phyloP scores from a whole-genome alignment of 2,797 vertebrate species.

The Champsocephalus esox region DNA sequence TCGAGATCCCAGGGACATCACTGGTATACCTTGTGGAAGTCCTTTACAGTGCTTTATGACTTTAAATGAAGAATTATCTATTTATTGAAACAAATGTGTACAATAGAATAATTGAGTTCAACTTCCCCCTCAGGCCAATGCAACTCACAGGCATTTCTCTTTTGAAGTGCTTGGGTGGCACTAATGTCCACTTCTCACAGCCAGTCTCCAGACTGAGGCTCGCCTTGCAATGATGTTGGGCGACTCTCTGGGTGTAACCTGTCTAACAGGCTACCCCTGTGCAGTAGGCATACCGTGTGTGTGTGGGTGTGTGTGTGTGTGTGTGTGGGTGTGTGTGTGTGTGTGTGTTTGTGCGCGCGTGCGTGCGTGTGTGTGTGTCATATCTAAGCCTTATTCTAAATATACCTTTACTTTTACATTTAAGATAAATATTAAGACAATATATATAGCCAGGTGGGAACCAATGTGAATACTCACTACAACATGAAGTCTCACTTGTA shows the following conservation, averaged over 20 bases:
- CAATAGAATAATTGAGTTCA: background rate
- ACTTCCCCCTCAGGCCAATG: constrained; percentile 18
- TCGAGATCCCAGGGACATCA: background rate
- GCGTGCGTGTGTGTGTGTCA: background rate
- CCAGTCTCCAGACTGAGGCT: constrained; percentile 42
- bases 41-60: background rate
- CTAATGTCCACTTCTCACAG: constrained; percentile 36
- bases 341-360: background rate
- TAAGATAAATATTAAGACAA: background rate
- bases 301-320: constrained; percentile 6
- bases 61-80: background rate
- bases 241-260: constrained; percentile 66
- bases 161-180: constrained; percentile 48
- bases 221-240: constrained; percentile 47
- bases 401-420: background rate
- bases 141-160: constrained; percentile 3
- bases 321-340: background rate
- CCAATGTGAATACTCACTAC: background rate
- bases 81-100: no score
- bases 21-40: background rate
- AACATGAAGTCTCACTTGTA: background rate
- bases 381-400: constrained; percentile 1
- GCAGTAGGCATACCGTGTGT: constrained; percentile 5
- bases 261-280: constrained; percentile 58
- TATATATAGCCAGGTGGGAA: background rate